These are phyloP conservation scores for Acheta domesticus DNA, from an alignment of 2,888 invertebrate genomes.

Conservation along the genomic window DNA sequence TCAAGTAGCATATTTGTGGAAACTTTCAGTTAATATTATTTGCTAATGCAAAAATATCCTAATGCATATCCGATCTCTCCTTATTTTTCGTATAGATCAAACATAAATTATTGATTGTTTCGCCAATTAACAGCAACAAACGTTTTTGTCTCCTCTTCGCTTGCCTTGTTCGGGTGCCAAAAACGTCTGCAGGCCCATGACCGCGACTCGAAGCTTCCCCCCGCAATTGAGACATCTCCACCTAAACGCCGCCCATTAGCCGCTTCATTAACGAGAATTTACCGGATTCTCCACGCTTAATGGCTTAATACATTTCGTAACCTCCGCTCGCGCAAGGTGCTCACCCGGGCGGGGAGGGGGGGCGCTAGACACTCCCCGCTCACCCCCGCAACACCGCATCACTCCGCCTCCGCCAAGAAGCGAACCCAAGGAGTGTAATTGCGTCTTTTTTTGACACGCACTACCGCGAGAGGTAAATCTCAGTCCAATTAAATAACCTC, in stretches of 20 bases:
- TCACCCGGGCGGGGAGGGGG: neutral
- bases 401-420: neutral
- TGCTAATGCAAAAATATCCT: no score
- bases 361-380: neutral
- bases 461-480: neutral
- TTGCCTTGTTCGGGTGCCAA: no score
- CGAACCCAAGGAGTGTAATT: neutral
- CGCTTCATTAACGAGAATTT: slow-evolving; percentile 18
- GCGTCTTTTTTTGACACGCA: neutral
- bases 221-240: neutral
- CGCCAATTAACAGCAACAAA: no score
- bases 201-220: neutral
- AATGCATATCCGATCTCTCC: no score
- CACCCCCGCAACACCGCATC: neutral
- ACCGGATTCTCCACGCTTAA: slow-evolving; percentile 6
- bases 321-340: neutral
- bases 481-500: slow-evolving; percentile 2
- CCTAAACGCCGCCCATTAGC: neutral
- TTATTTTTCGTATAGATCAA: no score
- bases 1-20: no score
- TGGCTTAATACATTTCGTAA: neutral
- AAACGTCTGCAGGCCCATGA: no score
- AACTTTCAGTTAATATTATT: no score
- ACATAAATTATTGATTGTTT: no score
- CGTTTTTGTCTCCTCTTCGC: no score